A percentile compares a stretch with the other conserved stretches of the same genome.
These are phyloP conservation scores for Stratiolaelaps scimitus DNA, from an alignment of 1,140 invertebrate genomes.

Conservation along the genomic window DNA sequence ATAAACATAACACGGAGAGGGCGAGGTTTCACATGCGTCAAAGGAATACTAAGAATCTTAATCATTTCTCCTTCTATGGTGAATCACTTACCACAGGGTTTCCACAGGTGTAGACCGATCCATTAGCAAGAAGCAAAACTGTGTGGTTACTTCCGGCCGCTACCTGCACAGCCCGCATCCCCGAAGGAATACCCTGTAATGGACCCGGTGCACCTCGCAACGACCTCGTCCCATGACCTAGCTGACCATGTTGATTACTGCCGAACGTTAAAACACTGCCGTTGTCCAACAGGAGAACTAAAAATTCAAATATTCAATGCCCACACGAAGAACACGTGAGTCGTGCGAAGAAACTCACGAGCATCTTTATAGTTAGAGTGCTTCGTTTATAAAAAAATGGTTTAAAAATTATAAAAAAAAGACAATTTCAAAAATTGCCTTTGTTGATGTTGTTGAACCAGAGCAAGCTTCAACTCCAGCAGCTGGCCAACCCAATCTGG, in stretches of 20 bases:
- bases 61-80: constrained; percentile 18
- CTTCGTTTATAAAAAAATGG: too few species aligned
- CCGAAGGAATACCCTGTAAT: constrained; percentile 3
- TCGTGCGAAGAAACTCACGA: too few species aligned
- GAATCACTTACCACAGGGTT: constrained; percentile 58
- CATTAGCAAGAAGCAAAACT: constrained; percentile 70
- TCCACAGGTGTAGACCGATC: constrained; percentile 86
- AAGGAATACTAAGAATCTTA: constrained; percentile 31
- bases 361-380: too few species aligned
- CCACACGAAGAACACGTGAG: background rate
- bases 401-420: too few species aligned
- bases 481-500: too few species aligned
- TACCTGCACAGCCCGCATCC: constrained; percentile 50
- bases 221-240: constrained; percentile 59
- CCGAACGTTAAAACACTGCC: constrained; percentile 64
- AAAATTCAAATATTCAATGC: constrained; percentile 36
- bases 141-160: constrained; percentile 91
- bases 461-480: too few species aligned
- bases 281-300: constrained; percentile 52
- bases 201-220: too few species aligned
- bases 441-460: too few species aligned
- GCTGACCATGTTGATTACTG: constrained; percentile 83
- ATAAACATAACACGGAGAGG: too few species aligned
- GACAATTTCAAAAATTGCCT: too few species aligned
- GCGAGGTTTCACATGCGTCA: too few species aligned